Base-by-base conservation (phyloP, 2,888 invertebrate genomes). In the Eurytoma adleriae region DNA sequence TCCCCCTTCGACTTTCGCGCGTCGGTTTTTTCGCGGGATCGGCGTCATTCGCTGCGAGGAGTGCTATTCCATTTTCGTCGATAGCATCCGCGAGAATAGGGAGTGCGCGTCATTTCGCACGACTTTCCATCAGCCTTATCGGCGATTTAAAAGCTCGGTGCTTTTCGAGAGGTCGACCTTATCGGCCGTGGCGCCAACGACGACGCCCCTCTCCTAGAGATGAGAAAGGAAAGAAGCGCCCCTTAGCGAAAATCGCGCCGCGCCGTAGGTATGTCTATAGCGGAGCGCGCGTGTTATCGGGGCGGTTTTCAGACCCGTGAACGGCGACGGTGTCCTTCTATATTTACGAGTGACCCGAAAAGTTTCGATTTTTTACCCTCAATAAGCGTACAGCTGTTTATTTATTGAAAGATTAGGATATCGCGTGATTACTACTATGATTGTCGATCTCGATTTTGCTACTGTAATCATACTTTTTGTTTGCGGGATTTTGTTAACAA, bases 81-180 rank as follows among this genome's bases (percentile, higher is more conserved):
- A 79, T 79, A 59, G 71, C 52, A 75, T 75, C 70, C 69, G 66
- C 66, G 75, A 79, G 66, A 71, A 59, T 59, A 50, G 56, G 52
- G 27, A 20, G 18, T 14, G 74, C 64, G 75, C 75, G 70, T 71
- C 75, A 71, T 75, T 75, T 70, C 70, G 66, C 66, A 48, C 54
- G 71, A 79, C 75, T 79, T 79, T 79, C 75, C 79, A 79, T 79
- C 79, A 79, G 74, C 73, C 75, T 79, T 79, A 79, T 79, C 79
- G 71, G 66, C 66, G 64, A 75, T 79, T 75, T 71, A 77, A 69
- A 70, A 48, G 30, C 20, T 12, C 27, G 20, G 40, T 27, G 59
- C 57, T 13, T 75, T 57, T 27, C 67, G 14, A 50, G 50, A 79
- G 40, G 68, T 62, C 68, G 68, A 62, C 14, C 62, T 73, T 73